Percentiles rank a stretch among this genome's conserved stretches.
Evolutionary conservation across 2,888 invertebrate genomes (phyloP).

Genomic region (Piscicola geometra): DNA sequence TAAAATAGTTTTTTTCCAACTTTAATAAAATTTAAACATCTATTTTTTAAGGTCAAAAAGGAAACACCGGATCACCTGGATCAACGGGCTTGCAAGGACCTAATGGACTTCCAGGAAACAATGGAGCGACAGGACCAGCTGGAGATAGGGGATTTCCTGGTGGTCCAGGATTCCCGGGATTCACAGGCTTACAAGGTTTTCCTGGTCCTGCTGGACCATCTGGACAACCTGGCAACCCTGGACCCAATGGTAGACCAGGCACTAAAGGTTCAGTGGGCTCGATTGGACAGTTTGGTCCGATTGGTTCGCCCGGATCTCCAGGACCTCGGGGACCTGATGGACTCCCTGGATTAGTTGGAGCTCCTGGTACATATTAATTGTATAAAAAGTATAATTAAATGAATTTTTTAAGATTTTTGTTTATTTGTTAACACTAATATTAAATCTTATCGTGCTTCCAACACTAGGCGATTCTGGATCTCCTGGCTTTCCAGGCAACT

Average conservation of each 20-base stretch:
- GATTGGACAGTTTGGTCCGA: conserved; percentile 32
- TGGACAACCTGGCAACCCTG: conserved; percentile 34
- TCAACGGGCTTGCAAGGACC: conserved; percentile 9
- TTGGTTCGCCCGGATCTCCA: conserved; percentile 30
- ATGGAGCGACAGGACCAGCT: conserved; percentile 15
- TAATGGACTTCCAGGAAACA: conserved; percentile 2
- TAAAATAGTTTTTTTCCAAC: no score
- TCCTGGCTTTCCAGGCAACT: conserved; percentile 1
- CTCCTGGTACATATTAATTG: neutral
- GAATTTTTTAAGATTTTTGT: no score
- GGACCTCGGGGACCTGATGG: conserved; percentile 31
- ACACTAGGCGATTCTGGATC: conserved; percentile 21
- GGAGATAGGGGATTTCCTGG: conserved; percentile 31
- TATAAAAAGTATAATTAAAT: neutral
- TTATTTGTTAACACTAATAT: no score
- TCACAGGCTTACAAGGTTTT: conserved; percentile 36
- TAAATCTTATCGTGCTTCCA: no score
- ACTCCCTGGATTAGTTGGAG: conserved; percentile 18
- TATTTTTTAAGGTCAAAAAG: neutral
- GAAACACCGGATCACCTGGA: neutral
- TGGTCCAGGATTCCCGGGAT: conserved; percentile 33
- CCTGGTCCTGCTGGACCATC: conserved; percentile 31
- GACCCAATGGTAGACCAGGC: conserved; percentile 29
- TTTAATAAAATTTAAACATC: no score
- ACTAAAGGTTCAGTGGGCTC: conserved; percentile 32